phyloP scores from a whole-genome alignment of 1,140 invertebrate genomes.

The Neotoxoptera formosana region DNA sequence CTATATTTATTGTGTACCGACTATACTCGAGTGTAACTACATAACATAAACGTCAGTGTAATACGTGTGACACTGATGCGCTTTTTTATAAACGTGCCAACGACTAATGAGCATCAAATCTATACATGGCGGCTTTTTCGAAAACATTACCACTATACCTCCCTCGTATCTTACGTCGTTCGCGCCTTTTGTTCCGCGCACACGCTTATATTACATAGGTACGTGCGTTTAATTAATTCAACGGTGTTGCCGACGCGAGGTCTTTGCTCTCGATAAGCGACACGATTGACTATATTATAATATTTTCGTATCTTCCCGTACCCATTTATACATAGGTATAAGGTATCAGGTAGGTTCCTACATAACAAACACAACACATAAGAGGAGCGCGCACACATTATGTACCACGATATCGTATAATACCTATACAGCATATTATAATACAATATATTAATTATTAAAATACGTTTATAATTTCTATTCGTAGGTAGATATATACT shows the following conservation, averaged over 20 bases:
- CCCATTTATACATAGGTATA: not conserved
- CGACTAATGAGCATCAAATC: not conserved
- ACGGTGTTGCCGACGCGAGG: not conserved
- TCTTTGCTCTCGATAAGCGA: not conserved
- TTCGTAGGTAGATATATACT: not conserved
- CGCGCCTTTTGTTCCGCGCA: not conserved
- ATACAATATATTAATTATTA: constrained; percentile 25
- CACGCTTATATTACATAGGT: not conserved
- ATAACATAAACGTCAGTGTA: constrained; percentile 6
- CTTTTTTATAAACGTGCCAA: not conserved
- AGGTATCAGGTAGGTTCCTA: not conserved
- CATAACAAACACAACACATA: not conserved
- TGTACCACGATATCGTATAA: not conserved
- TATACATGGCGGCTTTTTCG: not conserved
- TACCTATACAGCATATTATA: not conserved
- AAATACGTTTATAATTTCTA: constrained; percentile 10
- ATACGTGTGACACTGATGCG: not conserved
- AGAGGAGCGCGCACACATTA: not conserved
- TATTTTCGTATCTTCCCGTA: not conserved
- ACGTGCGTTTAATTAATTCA: constrained; percentile 42
- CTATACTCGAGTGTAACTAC: not conserved
- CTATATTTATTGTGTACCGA: not conserved
- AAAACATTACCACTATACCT: not conserved
- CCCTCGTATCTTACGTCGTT: not conserved
- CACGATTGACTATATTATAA: not conserved